Conservation (phyloP, 2,113 vertebrate species). For the Peromyscus maniculatus region DNA sequence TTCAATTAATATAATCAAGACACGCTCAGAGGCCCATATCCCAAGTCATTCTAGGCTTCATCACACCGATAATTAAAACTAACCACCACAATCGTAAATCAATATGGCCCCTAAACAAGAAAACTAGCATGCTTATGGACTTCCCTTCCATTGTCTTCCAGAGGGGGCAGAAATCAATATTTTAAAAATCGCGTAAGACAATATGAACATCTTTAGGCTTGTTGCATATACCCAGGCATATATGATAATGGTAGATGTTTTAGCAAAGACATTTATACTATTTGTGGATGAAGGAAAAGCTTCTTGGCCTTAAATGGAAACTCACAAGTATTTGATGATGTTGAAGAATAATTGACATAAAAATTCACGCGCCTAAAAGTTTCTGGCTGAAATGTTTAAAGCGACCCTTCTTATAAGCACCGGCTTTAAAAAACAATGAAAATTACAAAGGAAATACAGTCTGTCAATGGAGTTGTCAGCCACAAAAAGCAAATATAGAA, state of each 20-base stretch:
- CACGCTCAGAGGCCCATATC: neutral
- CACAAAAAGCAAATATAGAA: constrained; percentile 6
- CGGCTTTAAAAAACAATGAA: neutral
- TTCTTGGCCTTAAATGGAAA: neutral
- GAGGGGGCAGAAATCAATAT: neutral
- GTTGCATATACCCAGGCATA: neutral
- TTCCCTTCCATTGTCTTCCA: neutral
- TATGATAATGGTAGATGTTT: neutral
- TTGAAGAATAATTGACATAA: neutral
- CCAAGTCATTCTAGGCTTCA: neutral
- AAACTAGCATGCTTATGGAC: neutral
- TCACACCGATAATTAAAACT: neutral
- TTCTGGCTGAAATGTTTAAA: neutral
- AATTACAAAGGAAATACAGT: neutral
- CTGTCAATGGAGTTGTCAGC: neutral
- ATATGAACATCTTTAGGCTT: neutral
- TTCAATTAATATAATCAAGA: neutral
- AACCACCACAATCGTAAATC: neutral
- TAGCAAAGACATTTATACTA: neutral
- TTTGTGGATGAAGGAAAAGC: neutral
- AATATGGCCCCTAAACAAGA: neutral
- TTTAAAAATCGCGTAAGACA: constrained; percentile 19
- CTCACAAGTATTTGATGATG: neutral
- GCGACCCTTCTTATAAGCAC: neutral
- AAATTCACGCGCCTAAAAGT: neutral